These are phyloP conservation scores for Polydrusus cervinus DNA, from an alignment of 2,888 invertebrate genomes.

Conservation along the genomic window DNA sequence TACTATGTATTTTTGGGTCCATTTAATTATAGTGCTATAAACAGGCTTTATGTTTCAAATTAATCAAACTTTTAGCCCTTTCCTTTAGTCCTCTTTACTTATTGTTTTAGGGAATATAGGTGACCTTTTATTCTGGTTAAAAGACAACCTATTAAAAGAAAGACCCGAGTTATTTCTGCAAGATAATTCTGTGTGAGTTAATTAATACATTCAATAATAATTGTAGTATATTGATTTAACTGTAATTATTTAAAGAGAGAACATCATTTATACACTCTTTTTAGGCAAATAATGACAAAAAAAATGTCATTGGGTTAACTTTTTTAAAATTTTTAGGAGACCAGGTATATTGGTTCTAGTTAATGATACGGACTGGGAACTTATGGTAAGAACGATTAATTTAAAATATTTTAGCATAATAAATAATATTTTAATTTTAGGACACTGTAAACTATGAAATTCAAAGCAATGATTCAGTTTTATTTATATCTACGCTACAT, in stretches of 20 bases:
- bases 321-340: constrained; percentile 71
- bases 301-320: no score
- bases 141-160: constrained; percentile 87
- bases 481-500: constrained; percentile 89
- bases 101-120: constrained; percentile 79
- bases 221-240: no score
- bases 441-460: constrained; percentile 83
- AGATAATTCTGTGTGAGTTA: constrained; percentile 70
- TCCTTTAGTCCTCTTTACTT: not conserved
- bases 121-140: constrained; percentile 86
- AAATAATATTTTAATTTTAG: constrained; percentile 65
- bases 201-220: no score
- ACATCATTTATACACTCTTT: no score
- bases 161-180: constrained; percentile 82
- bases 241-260: no score
- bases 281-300: no score
- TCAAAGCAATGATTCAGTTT: constrained; percentile 80
- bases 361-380: constrained; percentile 97
- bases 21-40: no score
- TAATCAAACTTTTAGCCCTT: not conserved
- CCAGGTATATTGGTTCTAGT: constrained; percentile 96
- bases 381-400: constrained; percentile 75
- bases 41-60: not conserved
- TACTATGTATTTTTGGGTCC: not conserved
- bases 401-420: not conserved